Conservation (phyloP, 2,797 vertebrate species). For the Balearica regulorum region DNA sequence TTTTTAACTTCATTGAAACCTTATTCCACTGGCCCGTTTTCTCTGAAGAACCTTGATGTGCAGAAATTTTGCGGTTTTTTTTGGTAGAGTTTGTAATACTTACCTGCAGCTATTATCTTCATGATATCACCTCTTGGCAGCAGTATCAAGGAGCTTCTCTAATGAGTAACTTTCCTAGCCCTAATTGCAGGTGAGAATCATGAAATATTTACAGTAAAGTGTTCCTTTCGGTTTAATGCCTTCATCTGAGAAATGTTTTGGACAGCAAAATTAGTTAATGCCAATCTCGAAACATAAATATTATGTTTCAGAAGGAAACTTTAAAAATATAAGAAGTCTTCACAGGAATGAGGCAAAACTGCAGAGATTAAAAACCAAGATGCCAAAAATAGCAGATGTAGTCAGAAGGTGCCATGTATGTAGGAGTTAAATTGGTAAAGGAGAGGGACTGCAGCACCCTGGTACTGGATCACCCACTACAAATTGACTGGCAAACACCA, state of each 20-base stretch:
- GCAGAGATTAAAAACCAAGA: neutral
- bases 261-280: constrained; percentile 7
- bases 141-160: constrained; percentile 36
- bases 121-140: constrained; percentile 49
- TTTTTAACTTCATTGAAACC: constrained; percentile 49
- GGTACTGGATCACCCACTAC: neutral
- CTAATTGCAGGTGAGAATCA: constrained; percentile 21
- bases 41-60: constrained; percentile 26
- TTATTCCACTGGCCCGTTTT: neutral
- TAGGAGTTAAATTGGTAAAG: neutral
- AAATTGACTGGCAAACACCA: constrained; percentile 15
- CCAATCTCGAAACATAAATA: constrained; percentile 43
- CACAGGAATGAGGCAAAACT: constrained; percentile 7
- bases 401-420: neutral
- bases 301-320: neutral
- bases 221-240: neutral
- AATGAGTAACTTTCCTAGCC: constrained; percentile 25
- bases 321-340: neutral
- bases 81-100: constrained; percentile 5
- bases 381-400: constrained; percentile 22
- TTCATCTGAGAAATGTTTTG: constrained; percentile 7
- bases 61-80: constrained; percentile 20
- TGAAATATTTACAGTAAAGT: constrained; percentile 48
- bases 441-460: neutral
- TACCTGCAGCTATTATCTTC: constrained; percentile 39